phyloP scores from a whole-genome alignment of 1,140 invertebrate species.

The Rhagoletis zephyria region DNA sequence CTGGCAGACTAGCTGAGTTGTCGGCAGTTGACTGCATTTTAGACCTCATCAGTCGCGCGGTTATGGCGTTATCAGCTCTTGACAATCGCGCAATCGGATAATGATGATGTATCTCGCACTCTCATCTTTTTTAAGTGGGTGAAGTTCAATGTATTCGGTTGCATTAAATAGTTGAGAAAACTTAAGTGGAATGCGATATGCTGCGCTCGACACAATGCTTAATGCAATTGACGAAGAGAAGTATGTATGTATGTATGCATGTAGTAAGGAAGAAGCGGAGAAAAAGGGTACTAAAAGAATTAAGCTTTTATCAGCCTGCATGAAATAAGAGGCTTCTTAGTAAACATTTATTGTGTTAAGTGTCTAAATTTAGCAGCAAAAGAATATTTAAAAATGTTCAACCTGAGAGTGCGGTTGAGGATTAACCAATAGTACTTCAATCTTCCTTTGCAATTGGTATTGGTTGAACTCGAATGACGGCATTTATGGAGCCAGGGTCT shows the following conservation, averaged over 20 bases:
- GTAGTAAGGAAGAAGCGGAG: not conserved
- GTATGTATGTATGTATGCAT: not conserved
- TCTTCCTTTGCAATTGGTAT: too few relatives aligned
- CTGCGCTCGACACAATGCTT: not conserved
- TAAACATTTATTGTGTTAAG: not conserved
- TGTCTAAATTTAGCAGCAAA: too few relatives aligned
- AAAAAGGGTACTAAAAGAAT: not conserved
- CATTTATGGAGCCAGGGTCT: too few relatives aligned
- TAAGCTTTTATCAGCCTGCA: not conserved
- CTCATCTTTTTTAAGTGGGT: slow-evolving; percentile 45
- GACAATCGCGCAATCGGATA: not conserved
- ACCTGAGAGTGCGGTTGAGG: too few relatives aligned
- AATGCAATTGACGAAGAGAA: not conserved
- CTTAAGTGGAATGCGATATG: not conserved
- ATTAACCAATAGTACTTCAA: too few relatives aligned
- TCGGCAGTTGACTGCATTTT: not conserved
- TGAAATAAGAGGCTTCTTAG: not conserved
- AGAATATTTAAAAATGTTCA: too few relatives aligned
- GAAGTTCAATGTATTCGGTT: slow-evolving; percentile 15
- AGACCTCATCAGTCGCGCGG: not conserved
- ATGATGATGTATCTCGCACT: slow-evolving; percentile 44
- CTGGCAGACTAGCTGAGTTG: not conserved
- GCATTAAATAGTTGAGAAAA: not conserved
- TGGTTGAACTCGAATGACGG: too few relatives aligned
- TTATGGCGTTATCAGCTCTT: slow-evolving; percentile 3